A percentile compares a stretch with the other conserved stretches of the same genome.
Conservation (phyloP, 1,140 invertebrate genomes). For the Anastatus disparis region DNA sequence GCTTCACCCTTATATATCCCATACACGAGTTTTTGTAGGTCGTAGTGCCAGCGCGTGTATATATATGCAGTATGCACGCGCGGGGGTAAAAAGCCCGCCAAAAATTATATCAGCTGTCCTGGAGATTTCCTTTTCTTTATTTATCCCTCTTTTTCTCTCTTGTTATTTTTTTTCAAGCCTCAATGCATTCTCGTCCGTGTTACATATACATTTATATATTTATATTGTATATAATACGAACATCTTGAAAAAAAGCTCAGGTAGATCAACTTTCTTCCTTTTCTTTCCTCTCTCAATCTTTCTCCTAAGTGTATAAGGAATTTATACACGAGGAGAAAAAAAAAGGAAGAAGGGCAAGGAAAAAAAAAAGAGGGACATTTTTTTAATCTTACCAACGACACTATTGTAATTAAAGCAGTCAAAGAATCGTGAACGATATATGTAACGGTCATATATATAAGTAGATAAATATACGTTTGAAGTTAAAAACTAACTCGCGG, state of each 20-base stretch:
- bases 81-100: constrained; percentile 53
- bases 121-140: constrained; percentile 49
- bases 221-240: background rate
- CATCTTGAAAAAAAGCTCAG: constrained; percentile 2
- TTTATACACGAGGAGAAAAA: no score
- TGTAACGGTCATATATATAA: no score
- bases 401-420: constrained; percentile 48
- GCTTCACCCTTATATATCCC: constrained; percentile 30
- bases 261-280: background rate
- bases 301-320: no score
- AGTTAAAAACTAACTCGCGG: no score
- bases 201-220: background rate
- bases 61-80: constrained; percentile 20
- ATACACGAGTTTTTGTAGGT: no score
- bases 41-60: no score
- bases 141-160: background rate
- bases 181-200: background rate
- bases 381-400: background rate
- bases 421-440: no score
- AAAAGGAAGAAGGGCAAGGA: no score
- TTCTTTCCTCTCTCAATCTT: background rate
- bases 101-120: constrained; percentile 66
- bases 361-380: background rate
- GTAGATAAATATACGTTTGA: no score
- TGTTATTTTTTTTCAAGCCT: background rate